Evolutionary conservation across 2,113 vertebrate species (phyloP).

Genomic region (Onychostoma macrolepis): DNA sequence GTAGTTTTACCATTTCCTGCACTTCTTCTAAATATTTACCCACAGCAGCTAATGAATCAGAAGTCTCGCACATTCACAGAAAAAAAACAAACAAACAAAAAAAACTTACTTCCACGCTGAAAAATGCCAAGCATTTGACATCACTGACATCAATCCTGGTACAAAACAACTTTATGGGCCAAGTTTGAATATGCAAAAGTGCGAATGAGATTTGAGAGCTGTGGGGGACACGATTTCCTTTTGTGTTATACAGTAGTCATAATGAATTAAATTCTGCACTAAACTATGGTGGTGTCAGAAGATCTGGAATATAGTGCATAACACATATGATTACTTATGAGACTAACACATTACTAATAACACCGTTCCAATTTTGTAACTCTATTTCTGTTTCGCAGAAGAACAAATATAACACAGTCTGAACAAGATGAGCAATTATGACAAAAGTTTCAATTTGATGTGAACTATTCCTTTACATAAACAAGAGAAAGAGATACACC

Average conservation of each 20-base stretch:
- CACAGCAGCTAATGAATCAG: not conserved
- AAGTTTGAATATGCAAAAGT: not conserved
- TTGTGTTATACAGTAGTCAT: not conserved
- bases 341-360: too few species aligned
- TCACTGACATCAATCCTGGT: not conserved
- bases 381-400: not conserved
- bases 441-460: not conserved
- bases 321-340: not conserved
- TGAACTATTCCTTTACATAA: not conserved
- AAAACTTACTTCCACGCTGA: not conserved
- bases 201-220: not conserved
- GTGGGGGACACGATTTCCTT: not conserved
- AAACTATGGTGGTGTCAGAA: not conserved
- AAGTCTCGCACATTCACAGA: not conserved
- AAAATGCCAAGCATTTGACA: not conserved
- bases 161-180: too few species aligned
- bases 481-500: not conserved
- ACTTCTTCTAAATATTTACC: not conserved
- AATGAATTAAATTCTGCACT: not conserved
- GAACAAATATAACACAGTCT: not conserved
- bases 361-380: not conserved
- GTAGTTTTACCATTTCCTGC: not conserved
- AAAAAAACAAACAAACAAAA: too few species aligned
- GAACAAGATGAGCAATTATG: not conserved
- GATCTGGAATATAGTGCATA: not conserved